Conservation (phyloP, 2,113 vertebrate species). For the Micronisus gabar region DNA sequence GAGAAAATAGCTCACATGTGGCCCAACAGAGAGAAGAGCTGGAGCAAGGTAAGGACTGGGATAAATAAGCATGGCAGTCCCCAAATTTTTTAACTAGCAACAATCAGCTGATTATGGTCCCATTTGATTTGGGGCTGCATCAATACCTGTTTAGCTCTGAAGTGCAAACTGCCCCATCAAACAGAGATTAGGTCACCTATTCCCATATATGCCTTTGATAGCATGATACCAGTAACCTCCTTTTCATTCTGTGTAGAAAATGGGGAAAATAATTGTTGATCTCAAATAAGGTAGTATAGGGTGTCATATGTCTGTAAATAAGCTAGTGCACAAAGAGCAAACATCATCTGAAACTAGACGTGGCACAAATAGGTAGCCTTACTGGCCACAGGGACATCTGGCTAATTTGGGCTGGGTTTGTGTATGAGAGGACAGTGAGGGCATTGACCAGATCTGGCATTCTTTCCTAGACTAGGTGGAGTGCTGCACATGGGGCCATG, state of each 20-base stretch:
- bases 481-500: neutral
- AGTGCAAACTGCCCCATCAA: neutral
- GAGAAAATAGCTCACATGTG: neutral
- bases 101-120: neutral
- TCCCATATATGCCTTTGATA: neutral
- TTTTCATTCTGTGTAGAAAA: neutral
- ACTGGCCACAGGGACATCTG: neutral
- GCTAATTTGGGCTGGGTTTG: neutral
- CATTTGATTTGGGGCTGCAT: neutral
- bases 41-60: neutral
- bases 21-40: neutral
- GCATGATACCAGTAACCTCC: neutral
- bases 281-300: neutral
- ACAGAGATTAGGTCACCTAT: neutral
- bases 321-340: neutral
- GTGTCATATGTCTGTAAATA: neutral
- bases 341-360: neutral
- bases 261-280: neutral
- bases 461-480: neutral
- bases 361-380: neutral
- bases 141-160: neutral
- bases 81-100: neutral
- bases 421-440: neutral
- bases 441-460: too few species aligned
- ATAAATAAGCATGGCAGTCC: neutral